phyloP scores from a whole-genome alignment of 2,113 vertebrate species.

The Penelope pileata region DNA sequence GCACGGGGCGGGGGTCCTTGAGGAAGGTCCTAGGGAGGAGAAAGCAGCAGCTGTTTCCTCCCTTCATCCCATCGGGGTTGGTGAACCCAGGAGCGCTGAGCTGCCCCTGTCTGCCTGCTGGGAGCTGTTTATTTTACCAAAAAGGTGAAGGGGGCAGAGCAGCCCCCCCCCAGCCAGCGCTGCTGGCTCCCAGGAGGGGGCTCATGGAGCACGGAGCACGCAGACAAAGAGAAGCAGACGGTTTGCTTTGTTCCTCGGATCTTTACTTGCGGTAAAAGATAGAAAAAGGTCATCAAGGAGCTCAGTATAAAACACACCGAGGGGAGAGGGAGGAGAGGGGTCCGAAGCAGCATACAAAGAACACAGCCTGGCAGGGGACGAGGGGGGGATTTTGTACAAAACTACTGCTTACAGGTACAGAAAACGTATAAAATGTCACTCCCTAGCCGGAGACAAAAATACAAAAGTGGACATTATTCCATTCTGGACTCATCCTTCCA shows the following conservation, averaged over 20 bases:
- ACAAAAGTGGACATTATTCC: not conserved
- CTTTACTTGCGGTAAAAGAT: slow-evolving; percentile 40
- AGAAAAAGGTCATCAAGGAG: slow-evolving; percentile 39
- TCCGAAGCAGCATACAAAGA: not conserved
- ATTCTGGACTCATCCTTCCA: not conserved
- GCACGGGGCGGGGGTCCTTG: accelerated
- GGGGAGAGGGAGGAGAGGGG: not conserved
- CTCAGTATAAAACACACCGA: slow-evolving; percentile 36
- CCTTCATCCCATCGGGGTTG: not conserved
- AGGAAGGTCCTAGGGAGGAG: not conserved
- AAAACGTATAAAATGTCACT: slow-evolving; percentile 43
- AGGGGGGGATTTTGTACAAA: slow-evolving; percentile 27
- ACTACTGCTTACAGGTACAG: slow-evolving; percentile 43
- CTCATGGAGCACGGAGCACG: not conserved
- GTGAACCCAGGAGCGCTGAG: not conserved
- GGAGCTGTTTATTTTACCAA: not conserved
- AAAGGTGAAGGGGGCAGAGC: not conserved
- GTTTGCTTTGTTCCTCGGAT: not conserved
- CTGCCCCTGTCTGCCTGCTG: accelerated
- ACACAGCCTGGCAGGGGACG: not conserved
- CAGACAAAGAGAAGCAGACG: not conserved
- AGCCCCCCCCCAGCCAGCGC: not conserved
- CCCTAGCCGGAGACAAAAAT: slow-evolving; percentile 1
- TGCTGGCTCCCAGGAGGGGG: too few species aligned
- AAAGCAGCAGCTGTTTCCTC: not conserved